A percentile compares a stretch with the other conserved stretches of the same genome.
Evolutionary conservation across 2,888 invertebrate genomes (phyloP).

Genomic region (Morpho achilles): DNA sequence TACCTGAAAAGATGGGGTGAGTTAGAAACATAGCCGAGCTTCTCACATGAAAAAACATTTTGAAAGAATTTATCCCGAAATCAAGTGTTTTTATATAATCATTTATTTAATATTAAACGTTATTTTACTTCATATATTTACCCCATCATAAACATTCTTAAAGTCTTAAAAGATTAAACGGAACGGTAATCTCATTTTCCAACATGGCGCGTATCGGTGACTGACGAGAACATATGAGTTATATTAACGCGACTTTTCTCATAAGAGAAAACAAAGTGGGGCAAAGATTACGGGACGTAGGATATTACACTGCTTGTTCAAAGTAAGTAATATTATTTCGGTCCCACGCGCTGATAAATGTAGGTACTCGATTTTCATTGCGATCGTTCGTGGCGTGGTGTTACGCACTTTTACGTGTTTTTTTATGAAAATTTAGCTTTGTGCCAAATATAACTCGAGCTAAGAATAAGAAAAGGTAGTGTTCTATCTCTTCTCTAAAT

Average conservation of each 20-base stretch:
- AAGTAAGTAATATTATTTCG: conserved; percentile 29
- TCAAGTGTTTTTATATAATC: no score
- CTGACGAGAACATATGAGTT: conserved; percentile 19
- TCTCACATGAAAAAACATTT: no score
- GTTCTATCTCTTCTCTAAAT: conserved; percentile 14
- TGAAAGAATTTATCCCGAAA: no score
- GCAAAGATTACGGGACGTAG: conserved; percentile 24
- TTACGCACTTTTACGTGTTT: conserved; percentile 24
- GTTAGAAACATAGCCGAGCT: no score
- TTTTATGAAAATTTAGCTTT: conserved; percentile 32
- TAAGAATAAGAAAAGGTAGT: conserved; percentile 18
- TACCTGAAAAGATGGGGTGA: no score
- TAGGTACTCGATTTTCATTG: conserved; percentile 36
- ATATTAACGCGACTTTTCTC: conserved; percentile 22
- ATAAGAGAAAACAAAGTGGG: conserved; percentile 25
- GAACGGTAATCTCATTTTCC: conserved; percentile 1
- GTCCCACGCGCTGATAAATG: conserved; percentile 33
- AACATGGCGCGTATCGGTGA: conserved; percentile 9
- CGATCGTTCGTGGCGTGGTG: conserved; percentile 24
- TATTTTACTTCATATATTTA: no score
- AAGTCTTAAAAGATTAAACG: conserved; percentile 5
- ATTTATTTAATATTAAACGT: no score
- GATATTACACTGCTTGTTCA: conserved; percentile 26
- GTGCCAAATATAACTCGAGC: conserved; percentile 20
- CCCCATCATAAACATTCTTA: not conserved